Evolutionary conservation across 2,113 vertebrate genomes (phyloP), one percentile per base, ranked within the genome.

Genomic region (Girardinichthys multiradiatus): DNA sequence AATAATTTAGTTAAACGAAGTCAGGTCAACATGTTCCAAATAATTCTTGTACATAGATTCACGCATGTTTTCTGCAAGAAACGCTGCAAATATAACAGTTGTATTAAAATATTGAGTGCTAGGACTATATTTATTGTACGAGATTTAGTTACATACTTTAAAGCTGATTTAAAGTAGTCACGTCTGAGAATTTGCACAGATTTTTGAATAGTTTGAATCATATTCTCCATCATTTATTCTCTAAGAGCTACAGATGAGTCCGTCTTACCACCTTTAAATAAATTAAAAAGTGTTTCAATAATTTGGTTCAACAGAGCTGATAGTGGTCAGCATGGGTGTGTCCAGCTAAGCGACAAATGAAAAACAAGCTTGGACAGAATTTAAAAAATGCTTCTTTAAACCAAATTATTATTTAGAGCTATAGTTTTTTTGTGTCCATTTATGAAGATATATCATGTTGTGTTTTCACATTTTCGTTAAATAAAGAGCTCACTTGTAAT

Each of bases 51-150:
- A 33, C 37, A 21, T 7, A 74, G 42, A 45, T n/a, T 12, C 28
- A 42, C n/a, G 31, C 0, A 29, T 0, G 39, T 73, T 64, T 73
- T 21, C 27, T 37, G 13, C 14, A 24, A 51, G 5, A 51, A n/a
- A 21, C 21, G 48, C 48, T 54, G 8, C 48, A 54, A 54, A 54
- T 54, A 2, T 8, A 54, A 2, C 48, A n/a, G 17, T 60, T 19
- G 13, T 14, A 30, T 60, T 30, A 30, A 30, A 60, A 60, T 29
- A 30, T 60, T 29, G 8, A 2, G 30, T 60, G 8, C 13, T 12
- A 60, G 15, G 15, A 8, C 8, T n/a, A 54, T 54, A 8, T n/a
- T 54, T 54, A 24, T 10, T 24, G 1, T 54, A 24, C 24, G 2
- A 10, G 24, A 3, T 24, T 54, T 21, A n/a, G 24, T 54, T 24